These are phyloP conservation scores for Archaeoteleia sp. DNA, from an alignment of 2,888 invertebrate species.

Conservation along the genomic window DNA sequence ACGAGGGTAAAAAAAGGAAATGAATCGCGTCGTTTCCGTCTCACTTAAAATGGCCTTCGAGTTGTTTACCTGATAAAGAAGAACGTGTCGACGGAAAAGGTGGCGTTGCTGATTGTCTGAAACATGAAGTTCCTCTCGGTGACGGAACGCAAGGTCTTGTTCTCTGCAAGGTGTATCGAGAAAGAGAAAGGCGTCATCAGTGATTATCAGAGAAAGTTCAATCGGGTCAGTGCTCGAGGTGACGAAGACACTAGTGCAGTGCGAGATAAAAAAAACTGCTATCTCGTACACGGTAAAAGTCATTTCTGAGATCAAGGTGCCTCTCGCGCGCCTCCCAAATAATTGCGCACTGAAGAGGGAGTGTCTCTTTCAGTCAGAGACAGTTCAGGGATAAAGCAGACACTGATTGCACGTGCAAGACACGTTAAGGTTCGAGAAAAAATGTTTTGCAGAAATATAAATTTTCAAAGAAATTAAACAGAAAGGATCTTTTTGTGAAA, in stretches of 20 bases:
- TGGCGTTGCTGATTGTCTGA: slow-evolving; percentile 89
- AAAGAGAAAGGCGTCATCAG: slow-evolving; percentile 62
- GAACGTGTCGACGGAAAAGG: slow-evolving; percentile 90
- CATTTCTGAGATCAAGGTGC: slow-evolving; percentile 37
- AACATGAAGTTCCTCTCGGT: slow-evolving; percentile 86
- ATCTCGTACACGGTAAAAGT: too few relatives aligned
- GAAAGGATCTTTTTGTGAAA: too few relatives aligned
- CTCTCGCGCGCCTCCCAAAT: slow-evolving; percentile 31
- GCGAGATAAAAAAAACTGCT: slow-evolving; percentile 35
- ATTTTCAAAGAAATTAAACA: too few relatives aligned
- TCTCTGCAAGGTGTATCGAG: slow-evolving; percentile 79
- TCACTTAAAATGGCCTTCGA: slow-evolving; percentile 12
- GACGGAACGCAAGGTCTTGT: slow-evolving; percentile 83
- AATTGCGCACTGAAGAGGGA: slow-evolving; percentile 28
- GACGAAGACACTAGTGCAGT: slow-evolving; percentile 41
- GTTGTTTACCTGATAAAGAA: slow-evolving; percentile 85
- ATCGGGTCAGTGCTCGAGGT: slow-evolving; percentile 51
- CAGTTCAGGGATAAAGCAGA: neutral
- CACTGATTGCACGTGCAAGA: too few relatives aligned
- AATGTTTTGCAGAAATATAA: too few relatives aligned
- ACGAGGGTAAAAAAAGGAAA: too few relatives aligned
- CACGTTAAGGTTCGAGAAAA: too few relatives aligned
- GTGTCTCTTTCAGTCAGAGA: slow-evolving; percentile 11
- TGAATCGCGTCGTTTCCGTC: slow-evolving; percentile 6
- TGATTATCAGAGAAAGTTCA: slow-evolving; percentile 56